Conservation (phyloP, 2,888 invertebrate genomes). For the Pterostichus niger region DNA sequence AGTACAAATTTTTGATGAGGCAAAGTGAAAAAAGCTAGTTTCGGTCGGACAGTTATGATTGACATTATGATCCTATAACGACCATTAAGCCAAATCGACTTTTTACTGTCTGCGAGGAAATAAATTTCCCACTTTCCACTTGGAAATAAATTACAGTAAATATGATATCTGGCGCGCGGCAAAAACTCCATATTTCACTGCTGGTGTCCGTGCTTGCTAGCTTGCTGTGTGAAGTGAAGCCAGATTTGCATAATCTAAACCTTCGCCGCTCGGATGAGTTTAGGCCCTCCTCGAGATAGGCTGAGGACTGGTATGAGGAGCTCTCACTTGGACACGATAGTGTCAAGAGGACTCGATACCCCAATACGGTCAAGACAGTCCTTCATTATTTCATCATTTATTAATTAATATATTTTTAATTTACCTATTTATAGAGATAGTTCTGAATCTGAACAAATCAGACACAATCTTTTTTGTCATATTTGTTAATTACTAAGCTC, state of each 20-base stretch:
- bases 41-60: not conserved
- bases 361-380: no score
- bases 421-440: no score
- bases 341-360: no score
- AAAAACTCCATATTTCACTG: conserved; percentile 5
- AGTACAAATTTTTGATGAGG: conserved; percentile 4
- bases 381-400: no score
- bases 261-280: not conserved
- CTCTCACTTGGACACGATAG: no score
- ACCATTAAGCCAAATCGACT: not conserved
- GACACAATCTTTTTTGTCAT: no score
- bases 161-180: not conserved
- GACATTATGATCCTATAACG: conserved; percentile 16
- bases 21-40: not conserved
- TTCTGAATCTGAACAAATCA: no score
- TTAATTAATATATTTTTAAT: no score
- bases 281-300: not conserved
- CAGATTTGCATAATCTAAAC: conserved; percentile 9
- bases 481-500: no score
- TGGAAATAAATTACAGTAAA: conserved; percentile 19
- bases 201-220: not conserved
- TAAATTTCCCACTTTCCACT: conserved; percentile 2
- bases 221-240: not conserved
- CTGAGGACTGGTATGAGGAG: no score
- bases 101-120: conserved; percentile 7